phyloP scores from a whole-genome alignment of 2,888 invertebrate genomes.

The Eupithecia centaureata region DNA sequence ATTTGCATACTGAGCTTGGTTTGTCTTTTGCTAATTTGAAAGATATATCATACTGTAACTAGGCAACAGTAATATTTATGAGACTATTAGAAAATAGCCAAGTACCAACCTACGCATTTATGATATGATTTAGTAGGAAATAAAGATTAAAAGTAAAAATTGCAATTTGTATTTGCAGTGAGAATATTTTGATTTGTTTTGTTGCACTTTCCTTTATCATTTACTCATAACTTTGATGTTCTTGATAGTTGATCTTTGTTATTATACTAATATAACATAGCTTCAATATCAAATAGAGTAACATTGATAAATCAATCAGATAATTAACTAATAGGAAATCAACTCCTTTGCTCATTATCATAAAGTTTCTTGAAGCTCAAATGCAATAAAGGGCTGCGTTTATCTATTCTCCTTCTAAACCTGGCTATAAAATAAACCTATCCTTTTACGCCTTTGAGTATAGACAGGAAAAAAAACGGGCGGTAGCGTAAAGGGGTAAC shows the following conservation, averaged over 20 bases:
- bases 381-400: background rate
- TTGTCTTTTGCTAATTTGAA: background rate
- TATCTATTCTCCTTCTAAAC: background rate
- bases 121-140: too few relatives aligned
- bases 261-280: background rate
- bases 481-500: background rate
- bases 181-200: too few relatives aligned
- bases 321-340: background rate
- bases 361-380: background rate
- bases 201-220: too few relatives aligned
- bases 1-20: background rate
- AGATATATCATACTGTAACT: background rate
- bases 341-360: background rate
- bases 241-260: background rate
- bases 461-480: background rate
- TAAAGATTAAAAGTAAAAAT: too few relatives aligned
- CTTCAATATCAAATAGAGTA: background rate
- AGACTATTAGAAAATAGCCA: too few relatives aligned
- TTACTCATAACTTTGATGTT: too few relatives aligned
- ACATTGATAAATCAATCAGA: background rate
- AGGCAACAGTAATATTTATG: too few relatives aligned
- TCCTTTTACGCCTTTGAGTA: background rate
- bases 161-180: too few relatives aligned
- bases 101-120: too few relatives aligned
- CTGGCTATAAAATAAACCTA: background rate